Percentiles rank a stretch among this genome's conserved stretches.
Conservation (phyloP, 2,113 vertebrate genomes). For the Apodemus speciosus region DNA sequence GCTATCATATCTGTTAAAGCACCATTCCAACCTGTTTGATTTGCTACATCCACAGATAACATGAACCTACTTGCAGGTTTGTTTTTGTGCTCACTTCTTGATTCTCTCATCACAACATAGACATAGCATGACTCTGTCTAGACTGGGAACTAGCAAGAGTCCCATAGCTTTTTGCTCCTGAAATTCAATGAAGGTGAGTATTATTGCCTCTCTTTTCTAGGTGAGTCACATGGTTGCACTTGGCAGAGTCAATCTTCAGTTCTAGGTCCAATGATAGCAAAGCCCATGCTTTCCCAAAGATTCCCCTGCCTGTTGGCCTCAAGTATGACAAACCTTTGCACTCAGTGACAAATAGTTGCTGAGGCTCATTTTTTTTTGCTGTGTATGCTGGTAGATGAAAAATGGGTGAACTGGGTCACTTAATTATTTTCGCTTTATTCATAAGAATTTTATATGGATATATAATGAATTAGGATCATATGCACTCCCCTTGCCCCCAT, state of each 20-base stretch:
- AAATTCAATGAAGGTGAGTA: background rate
- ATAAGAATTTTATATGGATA: background rate
- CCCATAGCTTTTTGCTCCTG: background rate
- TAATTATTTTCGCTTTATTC: conserved; percentile 11
- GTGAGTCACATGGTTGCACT: background rate
- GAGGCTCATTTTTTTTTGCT: background rate
- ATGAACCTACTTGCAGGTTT: background rate
- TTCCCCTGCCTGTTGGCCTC: background rate
- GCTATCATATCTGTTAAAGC: background rate
- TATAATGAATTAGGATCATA: background rate
- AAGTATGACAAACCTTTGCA: background rate
- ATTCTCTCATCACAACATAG: background rate
- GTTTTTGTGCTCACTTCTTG: background rate
- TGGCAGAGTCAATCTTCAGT: background rate
- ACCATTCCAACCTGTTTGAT: background rate
- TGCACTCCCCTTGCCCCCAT: background rate
- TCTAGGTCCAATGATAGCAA: background rate
- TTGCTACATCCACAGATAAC: background rate
- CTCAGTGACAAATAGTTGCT: background rate
- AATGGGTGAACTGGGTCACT: background rate
- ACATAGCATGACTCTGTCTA: background rate
- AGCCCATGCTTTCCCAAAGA: background rate
- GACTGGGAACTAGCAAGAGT: background rate
- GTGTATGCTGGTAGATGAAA: background rate
- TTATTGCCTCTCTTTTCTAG: background rate